Conservation (phyloP, 1,140 invertebrate genomes). For the Agrypnia vestita region DNA sequence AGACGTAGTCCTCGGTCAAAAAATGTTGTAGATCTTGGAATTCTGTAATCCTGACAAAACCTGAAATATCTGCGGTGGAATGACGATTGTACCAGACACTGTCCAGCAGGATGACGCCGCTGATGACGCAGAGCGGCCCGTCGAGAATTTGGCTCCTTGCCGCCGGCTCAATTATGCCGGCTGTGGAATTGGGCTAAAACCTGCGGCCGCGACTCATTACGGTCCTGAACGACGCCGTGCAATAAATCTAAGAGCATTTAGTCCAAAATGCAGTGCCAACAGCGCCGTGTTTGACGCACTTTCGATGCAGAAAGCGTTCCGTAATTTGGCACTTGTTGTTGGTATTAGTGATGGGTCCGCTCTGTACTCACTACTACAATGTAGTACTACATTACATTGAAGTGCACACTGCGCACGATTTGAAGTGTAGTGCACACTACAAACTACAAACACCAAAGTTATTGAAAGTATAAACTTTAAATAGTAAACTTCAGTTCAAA, state of each 20-base stretch:
- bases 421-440: too few relatives aligned
- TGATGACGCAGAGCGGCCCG: neutral
- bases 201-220: neutral
- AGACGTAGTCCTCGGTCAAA: too few relatives aligned
- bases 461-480: too few relatives aligned
- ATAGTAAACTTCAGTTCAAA: too few relatives aligned
- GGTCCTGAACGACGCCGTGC: neutral
- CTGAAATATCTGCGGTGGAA: neutral
- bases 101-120: neutral
- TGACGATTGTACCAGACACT: neutral
- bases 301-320: neutral
- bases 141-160: neutral
- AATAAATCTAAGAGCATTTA: constrained; percentile 5
- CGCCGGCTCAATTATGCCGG: neutral
- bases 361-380: too few relatives aligned
- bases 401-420: too few relatives aligned
- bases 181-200: constrained; percentile 15
- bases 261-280: neutral
- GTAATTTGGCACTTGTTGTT: neutral
- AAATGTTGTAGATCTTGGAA: too few relatives aligned
- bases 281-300: neutral
- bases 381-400: too few relatives aligned
- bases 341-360: too few relatives aligned
- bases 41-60: neutral
- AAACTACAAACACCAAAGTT: too few relatives aligned